Evolutionary conservation across 1,140 invertebrate genomes (phyloP), one percentile per base, ranked within the genome.

Genomic region (Drosophila nannoptera): DNA sequence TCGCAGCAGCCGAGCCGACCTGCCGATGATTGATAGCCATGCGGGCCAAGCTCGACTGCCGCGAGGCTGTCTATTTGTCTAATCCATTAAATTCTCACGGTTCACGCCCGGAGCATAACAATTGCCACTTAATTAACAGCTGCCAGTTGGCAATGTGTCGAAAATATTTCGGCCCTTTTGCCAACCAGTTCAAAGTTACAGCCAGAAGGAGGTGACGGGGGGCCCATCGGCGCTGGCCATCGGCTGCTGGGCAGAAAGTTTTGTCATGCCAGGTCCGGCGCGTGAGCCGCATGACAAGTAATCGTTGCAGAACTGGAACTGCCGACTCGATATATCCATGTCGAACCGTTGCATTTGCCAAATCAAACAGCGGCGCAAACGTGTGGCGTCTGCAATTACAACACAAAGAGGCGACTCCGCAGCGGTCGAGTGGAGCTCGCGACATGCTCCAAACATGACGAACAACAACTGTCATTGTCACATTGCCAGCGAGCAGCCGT

Each of bases 381-480:
- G 84, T 87, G 84, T 87, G 84, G 84, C 84, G 84, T 87, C 84
- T 87, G 84, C 84, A 87, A 87, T 87, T 87, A 88, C 83, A 83
- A 81, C 77, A 81, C 81, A 87, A 80, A 74, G 58, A 72, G 68
- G 42, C 65, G 63, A 76, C 45, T 69, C 42, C 36, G 38, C 29
- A 2, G 40, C 40, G n/a, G 55, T 53, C 12, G 53, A 54, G 38
- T 11, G 16, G 33, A 55, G 9, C 48, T 43, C 42, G 69, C 58
- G 62, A 83, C 80, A 84, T 80, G 80, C 73, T 43, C 65, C 81
- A 84, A 87, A 87, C 84, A 87, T 87, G 84, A 87, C 86, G 84
- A 87, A 86, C 80, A 84, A 87, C 84, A 87, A 87, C 84, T 86
- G 82, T 86, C 81, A 86, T 86, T 86, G 81, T 86, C 81, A 86